Percentiles rank a stretch among this genome's conserved stretches.
Conservation (phyloP, 2,888 invertebrate genomes). For the Lithophane leautieri region DNA sequence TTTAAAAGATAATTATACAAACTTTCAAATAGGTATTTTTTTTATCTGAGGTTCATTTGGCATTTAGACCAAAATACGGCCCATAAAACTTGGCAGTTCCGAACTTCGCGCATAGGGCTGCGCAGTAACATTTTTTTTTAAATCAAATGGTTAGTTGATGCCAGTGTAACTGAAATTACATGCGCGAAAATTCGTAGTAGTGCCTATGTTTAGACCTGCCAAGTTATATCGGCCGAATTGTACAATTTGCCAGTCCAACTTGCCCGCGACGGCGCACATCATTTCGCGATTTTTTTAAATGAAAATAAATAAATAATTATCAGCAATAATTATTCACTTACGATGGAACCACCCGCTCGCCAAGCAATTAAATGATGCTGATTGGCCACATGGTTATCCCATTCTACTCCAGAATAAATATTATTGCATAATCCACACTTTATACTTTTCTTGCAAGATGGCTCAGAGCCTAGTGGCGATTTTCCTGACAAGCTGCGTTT, state of each 20-base stretch:
- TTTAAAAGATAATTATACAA: not conserved
- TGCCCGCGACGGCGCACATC: not conserved
- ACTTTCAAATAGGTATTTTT: not conserved
- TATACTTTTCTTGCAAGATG: constrained; percentile 63
- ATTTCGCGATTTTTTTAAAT: not conserved
- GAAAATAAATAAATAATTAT: not conserved
- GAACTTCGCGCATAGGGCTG: too few species aligned
- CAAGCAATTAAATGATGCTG: constrained; percentile 75
- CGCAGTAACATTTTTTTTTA: too few species aligned
- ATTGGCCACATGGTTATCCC: constrained; percentile 72
- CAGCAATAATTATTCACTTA: constrained; percentile 65
- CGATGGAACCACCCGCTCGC: constrained; percentile 70
- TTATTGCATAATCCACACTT: constrained; percentile 75
- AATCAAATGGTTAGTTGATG: too few species aligned
- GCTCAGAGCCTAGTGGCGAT: constrained; percentile 6
- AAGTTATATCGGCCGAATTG: too few species aligned
- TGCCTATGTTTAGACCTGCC: too few species aligned
- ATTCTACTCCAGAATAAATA: constrained; percentile 67
- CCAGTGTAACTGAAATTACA: too few species aligned
- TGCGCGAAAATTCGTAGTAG: too few species aligned
- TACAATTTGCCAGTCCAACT: not conserved
- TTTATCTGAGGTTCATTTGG: not conserved
- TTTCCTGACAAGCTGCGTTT: constrained; percentile 48
- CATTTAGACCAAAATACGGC: not conserved
- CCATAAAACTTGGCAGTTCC: too few species aligned